phyloP scores from a whole-genome alignment of 2,113 vertebrate genomes.

The Otus sunia region DNA sequence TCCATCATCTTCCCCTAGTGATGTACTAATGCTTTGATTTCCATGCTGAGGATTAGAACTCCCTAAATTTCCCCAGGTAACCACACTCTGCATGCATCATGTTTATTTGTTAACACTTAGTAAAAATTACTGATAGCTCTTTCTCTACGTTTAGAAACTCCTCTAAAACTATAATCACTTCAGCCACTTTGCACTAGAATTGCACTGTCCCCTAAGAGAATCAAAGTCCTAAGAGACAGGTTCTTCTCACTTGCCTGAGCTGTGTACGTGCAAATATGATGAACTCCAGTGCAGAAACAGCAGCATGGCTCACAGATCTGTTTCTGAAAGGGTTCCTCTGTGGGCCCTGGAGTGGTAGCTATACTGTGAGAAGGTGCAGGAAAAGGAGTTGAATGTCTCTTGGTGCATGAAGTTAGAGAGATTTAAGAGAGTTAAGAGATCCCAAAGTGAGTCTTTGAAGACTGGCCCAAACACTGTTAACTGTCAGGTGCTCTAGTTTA shows the following conservation, averaged over 20 bases:
- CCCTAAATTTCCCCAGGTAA: not conserved
- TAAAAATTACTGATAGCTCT: not conserved
- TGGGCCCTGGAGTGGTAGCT: not conserved
- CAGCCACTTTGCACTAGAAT: not conserved
- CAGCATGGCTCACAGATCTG: not conserved
- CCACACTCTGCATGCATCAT: not conserved
- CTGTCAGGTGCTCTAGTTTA: not conserved
- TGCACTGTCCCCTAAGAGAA: not conserved
- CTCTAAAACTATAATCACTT: not conserved
- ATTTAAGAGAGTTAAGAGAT: not conserved
- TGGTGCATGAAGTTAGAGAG: not conserved
- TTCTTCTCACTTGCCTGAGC: not conserved
- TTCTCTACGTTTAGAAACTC: not conserved
- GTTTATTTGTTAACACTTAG: not conserved
- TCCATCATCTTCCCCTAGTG: not conserved
- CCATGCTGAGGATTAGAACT: not conserved
- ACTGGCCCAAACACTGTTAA: not conserved
- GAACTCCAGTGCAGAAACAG: not conserved
- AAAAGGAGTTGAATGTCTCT: not conserved
- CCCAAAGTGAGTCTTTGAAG: not conserved
- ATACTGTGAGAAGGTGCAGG: not conserved
- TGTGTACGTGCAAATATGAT: not conserved
- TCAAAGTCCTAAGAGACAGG: not conserved
- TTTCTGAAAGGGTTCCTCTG: not conserved
- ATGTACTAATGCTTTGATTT: not conserved